phyloP scores from a whole-genome alignment of 2,797 vertebrate genomes.

The Bovichtus variegatus region DNA sequence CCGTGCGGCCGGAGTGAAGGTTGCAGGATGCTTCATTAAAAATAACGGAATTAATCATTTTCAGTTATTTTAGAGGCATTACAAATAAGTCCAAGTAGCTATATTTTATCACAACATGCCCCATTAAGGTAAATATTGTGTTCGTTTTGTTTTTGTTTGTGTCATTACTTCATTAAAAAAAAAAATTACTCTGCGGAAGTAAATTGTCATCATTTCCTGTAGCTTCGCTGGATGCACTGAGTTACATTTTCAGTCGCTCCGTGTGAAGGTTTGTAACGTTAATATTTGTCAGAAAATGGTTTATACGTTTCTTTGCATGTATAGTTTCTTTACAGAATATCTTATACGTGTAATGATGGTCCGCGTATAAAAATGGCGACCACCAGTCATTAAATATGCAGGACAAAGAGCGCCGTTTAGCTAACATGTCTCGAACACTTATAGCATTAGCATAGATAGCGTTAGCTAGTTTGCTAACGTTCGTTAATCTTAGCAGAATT shows the following conservation, averaged over 20 bases:
- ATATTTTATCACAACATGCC: fast-evolving
- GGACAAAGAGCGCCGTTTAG: conserved; percentile 35
- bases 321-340: fast-evolving
- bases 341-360: not conserved
- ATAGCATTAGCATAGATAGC: conserved; percentile 72
- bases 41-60: not conserved
- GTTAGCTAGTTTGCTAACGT: conserved; percentile 49
- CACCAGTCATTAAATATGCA: not conserved
- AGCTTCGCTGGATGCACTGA: conserved; percentile 49
- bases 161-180: fast-evolving
- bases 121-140: fast-evolving
- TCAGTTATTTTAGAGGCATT: fast-evolving
- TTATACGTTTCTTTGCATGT: fast-evolving
- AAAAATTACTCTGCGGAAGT: conserved; percentile 33
- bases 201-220: conserved; percentile 57
- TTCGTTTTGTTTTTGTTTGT: not conserved
- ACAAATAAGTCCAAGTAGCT: fast-evolving
- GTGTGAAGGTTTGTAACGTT: conserved; percentile 75
- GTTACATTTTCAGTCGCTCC: conserved; percentile 56
- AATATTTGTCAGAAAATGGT: conserved; percentile 1
- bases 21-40: not conserved
- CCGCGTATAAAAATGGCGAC: not conserved
- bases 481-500: not conserved
- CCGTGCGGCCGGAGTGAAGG: conserved; percentile 18
- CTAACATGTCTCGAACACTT: conserved; percentile 23